These are phyloP conservation scores for Verasper variegatus DNA, from an alignment of 2,113 vertebrate genomes.

Conservation along the genomic window DNA sequence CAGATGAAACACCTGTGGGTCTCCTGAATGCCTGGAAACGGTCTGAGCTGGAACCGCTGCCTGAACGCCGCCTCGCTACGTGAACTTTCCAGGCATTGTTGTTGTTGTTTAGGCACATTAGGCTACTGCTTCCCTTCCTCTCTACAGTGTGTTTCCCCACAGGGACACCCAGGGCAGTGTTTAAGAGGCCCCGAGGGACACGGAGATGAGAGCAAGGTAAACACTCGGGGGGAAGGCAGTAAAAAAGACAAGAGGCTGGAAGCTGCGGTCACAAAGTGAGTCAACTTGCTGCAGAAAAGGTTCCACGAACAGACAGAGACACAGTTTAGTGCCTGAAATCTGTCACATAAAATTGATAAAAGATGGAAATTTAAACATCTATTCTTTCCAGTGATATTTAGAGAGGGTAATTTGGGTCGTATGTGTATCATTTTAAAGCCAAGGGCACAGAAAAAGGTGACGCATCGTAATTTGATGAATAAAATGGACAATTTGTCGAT, in stretches of 20 bases:
- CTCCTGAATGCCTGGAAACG: slow-evolving; percentile 48
- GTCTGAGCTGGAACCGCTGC: slow-evolving; percentile 23
- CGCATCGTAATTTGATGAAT: too few relatives aligned
- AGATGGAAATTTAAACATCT: background rate
- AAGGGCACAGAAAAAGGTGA: background rate
- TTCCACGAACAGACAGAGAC: background rate
- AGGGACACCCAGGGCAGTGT: slow-evolving; percentile 31
- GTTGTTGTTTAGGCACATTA: slow-evolving; percentile 38
- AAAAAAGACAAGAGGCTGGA: slow-evolving; percentile 50
- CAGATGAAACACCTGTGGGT: slow-evolving; percentile 47
- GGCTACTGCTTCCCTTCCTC: slow-evolving; percentile 45
- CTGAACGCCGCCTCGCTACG: slow-evolving; percentile 22
- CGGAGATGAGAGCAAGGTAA: slow-evolving; percentile 58
- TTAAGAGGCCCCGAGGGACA: slow-evolving; percentile 50
- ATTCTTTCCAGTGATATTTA: background rate
- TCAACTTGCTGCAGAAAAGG: slow-evolving; percentile 14
- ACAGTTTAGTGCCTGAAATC: background rate
- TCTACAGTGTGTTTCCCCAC: slow-evolving; percentile 23
- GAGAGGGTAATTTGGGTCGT: background rate
- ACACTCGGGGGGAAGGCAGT: slow-evolving; percentile 35
- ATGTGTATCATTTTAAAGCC: background rate
- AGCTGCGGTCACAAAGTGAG: slow-evolving; percentile 31
- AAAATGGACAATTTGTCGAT: too few relatives aligned
- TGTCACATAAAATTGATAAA: background rate
- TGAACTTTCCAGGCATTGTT: slow-evolving; percentile 62